These are phyloP conservation scores for Neodiprion virginianus DNA, from an alignment of 1,140 invertebrate species.

Conservation along the genomic window DNA sequence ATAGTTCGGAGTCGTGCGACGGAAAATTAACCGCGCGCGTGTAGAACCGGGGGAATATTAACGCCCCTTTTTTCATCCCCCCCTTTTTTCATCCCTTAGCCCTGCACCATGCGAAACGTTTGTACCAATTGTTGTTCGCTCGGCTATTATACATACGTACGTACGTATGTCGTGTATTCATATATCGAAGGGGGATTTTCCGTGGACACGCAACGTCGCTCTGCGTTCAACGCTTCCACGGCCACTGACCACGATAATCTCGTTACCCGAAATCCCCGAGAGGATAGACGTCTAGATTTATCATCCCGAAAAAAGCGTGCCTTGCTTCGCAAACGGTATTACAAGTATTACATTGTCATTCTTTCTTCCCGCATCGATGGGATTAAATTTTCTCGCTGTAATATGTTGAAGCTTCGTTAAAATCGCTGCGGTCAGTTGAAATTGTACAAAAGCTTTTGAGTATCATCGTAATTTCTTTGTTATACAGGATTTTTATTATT, in stretches of 20 bases:
- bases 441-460: no score
- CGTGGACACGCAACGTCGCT: no score
- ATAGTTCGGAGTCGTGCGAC: no score
- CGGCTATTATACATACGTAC: not conserved
- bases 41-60: no score
- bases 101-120: not conserved
- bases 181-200: not conserved
- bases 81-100: not conserved
- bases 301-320: not conserved
- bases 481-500: no score
- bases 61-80: not conserved
- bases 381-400: no score
- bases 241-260: not conserved
- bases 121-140: not conserved
- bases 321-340: not conserved
- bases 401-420: no score
- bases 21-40: not conserved
- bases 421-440: no score
- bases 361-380: no score
- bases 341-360: no score
- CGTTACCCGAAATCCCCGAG: constrained; percentile 1
- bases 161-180: not conserved
- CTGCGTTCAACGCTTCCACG: no score
- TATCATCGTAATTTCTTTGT: no score
- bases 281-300: not conserved